Percentiles rank a stretch among this genome's conserved stretches.
phyloP scores from a whole-genome alignment of 2,888 invertebrate genomes.

The Phaedon cochleariae region DNA sequence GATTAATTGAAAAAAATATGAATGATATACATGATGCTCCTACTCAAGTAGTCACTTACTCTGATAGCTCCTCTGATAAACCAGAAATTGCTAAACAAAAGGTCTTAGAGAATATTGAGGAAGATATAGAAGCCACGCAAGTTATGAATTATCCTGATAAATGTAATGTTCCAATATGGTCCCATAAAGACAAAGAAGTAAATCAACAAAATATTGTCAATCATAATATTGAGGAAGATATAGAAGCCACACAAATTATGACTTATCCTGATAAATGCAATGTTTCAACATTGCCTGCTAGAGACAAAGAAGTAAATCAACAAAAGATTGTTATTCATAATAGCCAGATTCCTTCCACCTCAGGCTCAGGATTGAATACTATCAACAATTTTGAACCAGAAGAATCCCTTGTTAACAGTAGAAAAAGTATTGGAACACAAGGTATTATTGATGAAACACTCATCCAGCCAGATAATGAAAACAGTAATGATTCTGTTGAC shows the following conservation, averaged over 20 bases:
- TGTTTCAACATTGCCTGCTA: neutral
- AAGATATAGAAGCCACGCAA: slow-evolving; percentile 8
- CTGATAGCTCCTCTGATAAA: neutral
- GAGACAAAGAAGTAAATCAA: too few relatives aligned
- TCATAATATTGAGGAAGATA: slow-evolving; percentile 11
- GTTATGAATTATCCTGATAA: neutral
- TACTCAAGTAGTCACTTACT: slow-evolving; percentile 31
- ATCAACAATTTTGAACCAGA: slow-evolving; percentile 12
- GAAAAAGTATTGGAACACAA: slow-evolving; percentile 10
- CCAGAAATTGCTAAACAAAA: neutral
- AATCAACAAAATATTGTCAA: slow-evolving; percentile 3
- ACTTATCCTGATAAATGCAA: slow-evolving; percentile 3
- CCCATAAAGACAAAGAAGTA: too few relatives aligned
- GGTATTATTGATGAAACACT: slow-evolving; percentile 26
- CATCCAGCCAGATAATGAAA: slow-evolving; percentile 23
- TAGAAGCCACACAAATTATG: slow-evolving; percentile 8
- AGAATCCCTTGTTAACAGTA: slow-evolving; percentile 18
- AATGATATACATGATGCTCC: slow-evolving; percentile 36
- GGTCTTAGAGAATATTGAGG: neutral
- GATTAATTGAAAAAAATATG: neutral
- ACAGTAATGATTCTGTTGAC: slow-evolving; percentile 46
- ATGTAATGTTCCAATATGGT: neutral
- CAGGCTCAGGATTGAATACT: slow-evolving; percentile 15
- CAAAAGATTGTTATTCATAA: slow-evolving; percentile 16
- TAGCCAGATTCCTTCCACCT: slow-evolving; percentile 27